phyloP scores from a whole-genome alignment of 2,113 vertebrate genomes.

The Acrocephalus arundinaceus region DNA sequence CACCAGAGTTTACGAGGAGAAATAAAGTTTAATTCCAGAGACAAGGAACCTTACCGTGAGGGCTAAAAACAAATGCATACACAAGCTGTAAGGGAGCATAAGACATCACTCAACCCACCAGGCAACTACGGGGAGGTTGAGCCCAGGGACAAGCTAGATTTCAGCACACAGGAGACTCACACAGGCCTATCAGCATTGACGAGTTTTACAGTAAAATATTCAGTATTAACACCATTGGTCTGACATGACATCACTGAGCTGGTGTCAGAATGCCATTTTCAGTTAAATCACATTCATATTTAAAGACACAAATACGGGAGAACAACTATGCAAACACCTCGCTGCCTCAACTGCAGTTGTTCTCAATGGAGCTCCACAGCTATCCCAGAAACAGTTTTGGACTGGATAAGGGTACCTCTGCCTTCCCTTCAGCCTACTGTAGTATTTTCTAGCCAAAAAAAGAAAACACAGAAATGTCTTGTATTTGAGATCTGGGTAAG shows the following conservation, averaged over 20 bases:
- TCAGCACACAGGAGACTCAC: background rate
- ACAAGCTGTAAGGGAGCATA: background rate
- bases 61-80: background rate
- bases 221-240: background rate
- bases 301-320: background rate
- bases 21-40: background rate
- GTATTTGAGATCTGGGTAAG: background rate
- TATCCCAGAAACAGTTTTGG: background rate
- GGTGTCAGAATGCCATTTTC: background rate
- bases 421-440: background rate
- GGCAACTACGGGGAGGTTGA: accelerated
- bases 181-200: background rate
- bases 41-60: background rate
- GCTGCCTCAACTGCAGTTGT: background rate
- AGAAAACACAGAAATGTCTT: background rate
- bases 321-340: background rate
- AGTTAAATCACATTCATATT: background rate
- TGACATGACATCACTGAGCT: background rate
- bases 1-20: background rate
- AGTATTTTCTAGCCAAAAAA: background rate
- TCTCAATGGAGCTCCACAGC: background rate
- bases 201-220: background rate
- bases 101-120: background rate
- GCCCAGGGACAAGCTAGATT: background rate
- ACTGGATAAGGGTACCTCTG: background rate